Evolutionary conservation across 2,888 invertebrate genomes (phyloP).

Genomic region (Drosophila prostipennis): DNA sequence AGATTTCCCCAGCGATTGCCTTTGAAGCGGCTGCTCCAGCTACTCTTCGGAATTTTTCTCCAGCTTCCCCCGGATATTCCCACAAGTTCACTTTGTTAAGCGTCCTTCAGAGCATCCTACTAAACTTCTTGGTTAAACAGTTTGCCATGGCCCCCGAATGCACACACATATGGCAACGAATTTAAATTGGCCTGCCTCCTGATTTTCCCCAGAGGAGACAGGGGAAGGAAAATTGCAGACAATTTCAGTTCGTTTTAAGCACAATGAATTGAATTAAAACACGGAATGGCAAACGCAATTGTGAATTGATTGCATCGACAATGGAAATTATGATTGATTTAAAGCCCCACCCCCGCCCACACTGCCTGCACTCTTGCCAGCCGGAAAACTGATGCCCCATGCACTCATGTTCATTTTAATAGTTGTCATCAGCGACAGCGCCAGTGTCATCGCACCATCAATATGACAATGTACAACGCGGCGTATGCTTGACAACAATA

Average conservation of each 20-base stretch:
- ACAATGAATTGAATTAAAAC: constrained; percentile 60
- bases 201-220: background rate
- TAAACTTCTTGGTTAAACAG: constrained; percentile 57
- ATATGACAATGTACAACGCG: constrained; percentile 48
- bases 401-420: constrained; percentile 34
- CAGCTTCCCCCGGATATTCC: constrained; percentile 47
- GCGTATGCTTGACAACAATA: constrained; percentile 38
- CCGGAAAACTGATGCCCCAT: background rate
- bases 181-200: constrained; percentile 31
- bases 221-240: constrained; percentile 13
- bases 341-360: constrained; percentile 11
- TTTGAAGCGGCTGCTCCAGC: constrained; percentile 50
- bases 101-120: constrained; percentile 34
- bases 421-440: constrained; percentile 30
- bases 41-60: constrained; percentile 11
- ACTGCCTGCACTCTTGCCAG: background rate
- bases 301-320: constrained; percentile 48
- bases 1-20: constrained; percentile 73
- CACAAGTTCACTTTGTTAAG: constrained; percentile 65
- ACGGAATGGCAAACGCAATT: constrained; percentile 30
- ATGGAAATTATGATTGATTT: constrained; percentile 55
- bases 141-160: constrained; percentile 17
- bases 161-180: constrained; percentile 19
- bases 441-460: constrained; percentile 22
- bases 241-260: constrained; percentile 26